Base-by-base conservation (phyloP, 2,113 vertebrate species). In the Toxostoma redivivum region DNA sequence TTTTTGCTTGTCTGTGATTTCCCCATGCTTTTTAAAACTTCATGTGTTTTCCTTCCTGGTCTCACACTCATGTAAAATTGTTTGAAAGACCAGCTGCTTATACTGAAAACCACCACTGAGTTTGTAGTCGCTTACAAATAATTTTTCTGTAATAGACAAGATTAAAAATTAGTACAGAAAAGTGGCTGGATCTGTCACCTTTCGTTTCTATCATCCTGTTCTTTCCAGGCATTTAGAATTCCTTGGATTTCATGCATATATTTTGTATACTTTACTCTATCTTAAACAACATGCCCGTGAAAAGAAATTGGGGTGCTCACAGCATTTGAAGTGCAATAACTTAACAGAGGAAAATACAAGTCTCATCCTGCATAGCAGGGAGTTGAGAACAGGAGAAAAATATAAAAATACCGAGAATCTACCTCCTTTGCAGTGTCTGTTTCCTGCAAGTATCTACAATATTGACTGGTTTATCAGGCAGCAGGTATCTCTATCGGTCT, bases 391-490 rank as follows among this genome's bases (percentile, higher is more conserved):
- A 50, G 67, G 56, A 25, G 9, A 67, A 81, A 73, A 90, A 80
- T 58, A 30, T 30, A 57, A 94, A 88, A 85, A 85, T 44, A 54
- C 45, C 0, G 2, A 72, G 79, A 71, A 47, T 82, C 83, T 58
- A 19, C 5, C 14, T 30, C 25, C 54, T 76, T 51, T 7, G 5
- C 72, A 11, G 72, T 35, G 91, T 91, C 97, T 94, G 78, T 91
- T 93, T 90, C 79, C 94, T 40, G 72, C 30, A 50, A n/a, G 11
- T 86, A 95, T 97, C 98, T 97, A 47, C 90, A 86, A 27, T 97
- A 97, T 95, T 97, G 97, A 98, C 97, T 97, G 90, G 84, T 95
- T 97, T 97, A 96, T 98, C 97, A 77, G 95, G 92, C 76, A 40
- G 95, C 90, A 92, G 96, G 96, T 94, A 92, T 97, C 97, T 95